These are phyloP conservation scores for Chromis chromis DNA, from an alignment of 2,797 vertebrate genomes.

Conservation along the genomic window DNA sequence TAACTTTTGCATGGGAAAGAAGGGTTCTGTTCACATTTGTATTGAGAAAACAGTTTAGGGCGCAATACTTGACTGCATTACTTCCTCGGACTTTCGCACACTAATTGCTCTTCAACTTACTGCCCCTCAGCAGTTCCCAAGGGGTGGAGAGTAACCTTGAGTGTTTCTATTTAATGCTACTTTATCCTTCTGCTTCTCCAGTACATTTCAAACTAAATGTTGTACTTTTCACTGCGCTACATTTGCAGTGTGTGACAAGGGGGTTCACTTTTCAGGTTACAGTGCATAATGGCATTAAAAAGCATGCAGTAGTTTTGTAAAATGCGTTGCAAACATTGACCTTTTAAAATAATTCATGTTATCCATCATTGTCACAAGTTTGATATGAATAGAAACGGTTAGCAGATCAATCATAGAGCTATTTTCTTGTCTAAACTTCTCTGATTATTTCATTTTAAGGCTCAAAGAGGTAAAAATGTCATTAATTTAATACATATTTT, in stretches of 20 bases:
- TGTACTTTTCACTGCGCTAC: not conserved
- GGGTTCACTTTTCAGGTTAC: not conserved
- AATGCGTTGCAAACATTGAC: not conserved
- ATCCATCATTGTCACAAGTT: not conserved
- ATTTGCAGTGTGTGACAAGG: not conserved
- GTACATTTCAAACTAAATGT: not conserved
- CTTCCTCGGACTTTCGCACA: not conserved
- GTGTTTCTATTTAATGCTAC: not conserved
- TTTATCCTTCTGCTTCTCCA: not conserved
- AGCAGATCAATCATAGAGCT: no score
- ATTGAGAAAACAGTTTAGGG: not conserved
- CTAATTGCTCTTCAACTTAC: conserved; percentile 1
- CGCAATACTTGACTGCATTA: not conserved
- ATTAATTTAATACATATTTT: not conserved
- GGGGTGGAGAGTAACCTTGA: not conserved
- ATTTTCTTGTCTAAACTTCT: not conserved
- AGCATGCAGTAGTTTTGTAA: not conserved
- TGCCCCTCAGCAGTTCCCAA: not conserved
- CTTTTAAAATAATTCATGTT: no score
- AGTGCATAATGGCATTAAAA: not conserved
- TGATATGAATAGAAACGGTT: not conserved
- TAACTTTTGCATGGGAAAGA: not conserved
- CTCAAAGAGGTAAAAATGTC: not conserved
- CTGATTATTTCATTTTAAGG: not conserved
- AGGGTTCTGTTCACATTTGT: not conserved